Evolutionary conservation across 2,797 vertebrate genomes (phyloP), one percentile per base, ranked within the genome.

Genomic region (Astyanax mexicanus): DNA sequence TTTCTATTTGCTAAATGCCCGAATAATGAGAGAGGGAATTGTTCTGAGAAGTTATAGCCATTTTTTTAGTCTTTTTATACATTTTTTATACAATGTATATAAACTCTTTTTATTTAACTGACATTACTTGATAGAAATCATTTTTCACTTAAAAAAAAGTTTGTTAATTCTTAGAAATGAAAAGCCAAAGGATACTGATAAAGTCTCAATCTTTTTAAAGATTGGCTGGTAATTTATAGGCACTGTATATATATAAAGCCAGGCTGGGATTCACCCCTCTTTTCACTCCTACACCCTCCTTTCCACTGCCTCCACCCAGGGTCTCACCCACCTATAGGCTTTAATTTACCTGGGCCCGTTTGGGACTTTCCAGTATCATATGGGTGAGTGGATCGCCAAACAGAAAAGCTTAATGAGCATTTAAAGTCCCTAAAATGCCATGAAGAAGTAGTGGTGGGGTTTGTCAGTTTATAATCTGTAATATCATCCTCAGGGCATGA

Each of bases 351-450:
- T 86, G 88, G 93, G 93, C 87, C 88, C 90, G 87, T 94, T 93
- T 93, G 93, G 93, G 91, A 93, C 93, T 94, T 94, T 94, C 93
- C 92, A 90, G 67, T 44, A 78, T 84, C 84, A 44, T 83, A 83
- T 73, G 57, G 64, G 4, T 47, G 52, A 78, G 84, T 84, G 81
- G 83, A 86, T 70, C 57, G 37, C 81, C 75, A 86, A 92, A 92
- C 82, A 37, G 90, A 90, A 90, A 88, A 66, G 84, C 29, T 79
- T 82, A 77, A 72, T 84, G 37, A 68, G 38, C 73, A 85, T 85
- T 78, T 93, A 92, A 94, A 94, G 92, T 93, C 91, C 91, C 92
- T 88, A 92, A 92, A 93, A 93, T 81, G 81, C 80, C 81, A 52
- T 23, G 45, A 73, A 23, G 51, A 73, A 17, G 57, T 13, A 84